Base-by-base conservation (phyloP, 2,113 vertebrate species). In the Ameiurus melas region DNA sequence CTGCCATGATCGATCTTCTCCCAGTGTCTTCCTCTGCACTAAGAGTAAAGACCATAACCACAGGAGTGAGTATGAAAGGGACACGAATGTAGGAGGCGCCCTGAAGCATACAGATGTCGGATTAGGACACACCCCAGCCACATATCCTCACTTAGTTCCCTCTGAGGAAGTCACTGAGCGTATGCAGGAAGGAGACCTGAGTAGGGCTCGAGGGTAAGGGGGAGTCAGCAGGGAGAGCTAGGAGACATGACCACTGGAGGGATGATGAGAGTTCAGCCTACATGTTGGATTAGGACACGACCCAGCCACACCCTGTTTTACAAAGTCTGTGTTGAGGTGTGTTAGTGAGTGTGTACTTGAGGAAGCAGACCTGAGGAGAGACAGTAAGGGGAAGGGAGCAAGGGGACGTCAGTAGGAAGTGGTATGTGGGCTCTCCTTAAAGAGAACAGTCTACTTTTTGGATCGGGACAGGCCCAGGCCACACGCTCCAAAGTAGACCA, bases 1-100 rank as follows among this genome's bases (percentile, higher is more conserved):
- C 95, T 96, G 95, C 95, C 91, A 95, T 95, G 93, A 91, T 93
- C 92, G 60, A 94, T 93, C 94, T 91, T 92, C 92, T 94, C 95
- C 94, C 91, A 89, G 94, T 89, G 93, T 91, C 90, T 92, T 93
- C 94, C 92, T 86, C 87, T 80, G 91, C 90, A 90, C 90, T 89
- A 84, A 89, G 94, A 91, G 94, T 90, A 94, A 93, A 90, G 85
- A 92, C 81, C 91, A 91, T 89, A 89, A 93, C 92, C 94, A 92
- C 89, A 92, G 89, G 87, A 91, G 93, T 90, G 86, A 89, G 85
- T 5, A 55, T 30, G 17, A 71, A 55, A 25, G 51, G 13, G 68
- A 75, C 12, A 1, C 60, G 27, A 47, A 19, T 25, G 27, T 66
- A 60, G 36, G 20, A 68, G 60, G 66, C 36, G 0, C 20, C 36